These are phyloP conservation scores for Anoplopoma fimbria DNA, from an alignment of 2,113 vertebrate genomes.

Conservation along the genomic window DNA sequence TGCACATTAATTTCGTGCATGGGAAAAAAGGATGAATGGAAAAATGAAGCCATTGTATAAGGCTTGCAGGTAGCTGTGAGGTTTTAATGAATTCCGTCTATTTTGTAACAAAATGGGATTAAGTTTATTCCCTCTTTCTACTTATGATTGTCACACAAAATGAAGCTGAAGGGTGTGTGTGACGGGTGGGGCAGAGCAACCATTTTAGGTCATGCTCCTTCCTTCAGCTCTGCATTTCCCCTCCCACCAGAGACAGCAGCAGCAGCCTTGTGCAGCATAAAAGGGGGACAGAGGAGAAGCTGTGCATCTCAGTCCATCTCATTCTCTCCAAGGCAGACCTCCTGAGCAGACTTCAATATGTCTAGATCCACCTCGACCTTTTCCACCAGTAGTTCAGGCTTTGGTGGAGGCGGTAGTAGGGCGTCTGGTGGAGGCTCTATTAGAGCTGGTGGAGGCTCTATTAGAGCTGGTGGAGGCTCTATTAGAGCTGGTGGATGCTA, in stretches of 20 bases:
- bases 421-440: no score
- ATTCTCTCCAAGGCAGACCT: conserved; percentile 55
- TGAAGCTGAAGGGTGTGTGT: conserved; percentile 6
- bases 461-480: background rate
- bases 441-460: no score
- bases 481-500: background rate
- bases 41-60: background rate
- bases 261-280: conserved; percentile 67
- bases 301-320: conserved; percentile 62
- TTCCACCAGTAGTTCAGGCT: conserved; percentile 5
- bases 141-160: background rate
- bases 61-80: background rate
- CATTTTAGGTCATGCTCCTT: conserved; percentile 47
- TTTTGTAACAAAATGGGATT: background rate
- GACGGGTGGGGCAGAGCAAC: conserved; percentile 5
- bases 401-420: no score
- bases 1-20: background rate
- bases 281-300: conserved; percentile 48
- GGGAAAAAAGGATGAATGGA: background rate
- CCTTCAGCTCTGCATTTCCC: conserved; percentile 19
- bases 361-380: background rate
- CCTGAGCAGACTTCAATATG: conserved; percentile 43
- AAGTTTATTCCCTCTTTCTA: conserved; percentile 17
- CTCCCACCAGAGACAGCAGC: conserved; percentile 46
- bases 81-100: background rate